Percentiles rank a stretch among this genome's conserved stretches.
Conservation (phyloP, 2,888 invertebrate genomes). For the Lasius platythorax region DNA sequence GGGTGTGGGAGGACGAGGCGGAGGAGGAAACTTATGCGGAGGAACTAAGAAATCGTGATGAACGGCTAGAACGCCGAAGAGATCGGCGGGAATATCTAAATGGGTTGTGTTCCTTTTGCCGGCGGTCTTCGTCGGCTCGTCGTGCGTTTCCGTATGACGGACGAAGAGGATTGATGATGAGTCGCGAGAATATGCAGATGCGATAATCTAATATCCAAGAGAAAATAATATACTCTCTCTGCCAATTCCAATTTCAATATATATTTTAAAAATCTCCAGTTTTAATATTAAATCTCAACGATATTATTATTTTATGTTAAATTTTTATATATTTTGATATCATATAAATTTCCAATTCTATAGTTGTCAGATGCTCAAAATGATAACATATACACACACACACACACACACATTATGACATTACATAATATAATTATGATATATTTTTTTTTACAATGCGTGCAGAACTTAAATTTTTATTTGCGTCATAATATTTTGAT, state of each 20-base stretch:
- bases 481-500: neutral
- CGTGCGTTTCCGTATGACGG: constrained; percentile 38
- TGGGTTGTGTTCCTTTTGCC: constrained; percentile 51
- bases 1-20: constrained; percentile 62
- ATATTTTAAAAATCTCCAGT: neutral
- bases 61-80: constrained; percentile 38
- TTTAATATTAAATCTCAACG: neutral
- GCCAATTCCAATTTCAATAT: neutral
- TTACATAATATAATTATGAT: neutral
- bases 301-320: neutral
- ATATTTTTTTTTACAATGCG: neutral
- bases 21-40: constrained; percentile 55
- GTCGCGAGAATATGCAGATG: neutral
- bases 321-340: neutral
- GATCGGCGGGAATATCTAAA: constrained; percentile 57
- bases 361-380: neutral
- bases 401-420: no score
- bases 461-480: neutral
- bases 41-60: constrained; percentile 57
- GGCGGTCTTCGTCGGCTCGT: constrained; percentile 3
- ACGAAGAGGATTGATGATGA: constrained; percentile 18
- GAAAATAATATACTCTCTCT: neutral
- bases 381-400: neutral
- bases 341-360: neutral
- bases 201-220: constrained; percentile 1